Evolutionary conservation across 2,888 invertebrate species (phyloP), one percentile per base, ranked within the genome.

Genomic region (Elmis aenea): DNA sequence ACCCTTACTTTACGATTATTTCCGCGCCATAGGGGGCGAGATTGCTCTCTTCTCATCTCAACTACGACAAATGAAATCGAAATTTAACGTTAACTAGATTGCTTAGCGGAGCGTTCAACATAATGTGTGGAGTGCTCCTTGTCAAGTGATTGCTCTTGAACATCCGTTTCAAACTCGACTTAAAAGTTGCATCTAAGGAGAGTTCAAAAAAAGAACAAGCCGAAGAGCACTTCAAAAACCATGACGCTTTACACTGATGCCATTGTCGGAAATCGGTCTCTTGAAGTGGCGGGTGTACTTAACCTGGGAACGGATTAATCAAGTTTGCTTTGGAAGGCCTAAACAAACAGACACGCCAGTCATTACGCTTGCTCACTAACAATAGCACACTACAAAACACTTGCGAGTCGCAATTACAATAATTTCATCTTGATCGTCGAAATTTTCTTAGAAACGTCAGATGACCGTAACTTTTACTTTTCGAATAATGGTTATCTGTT

Each of bases 21-120:
- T 50, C 46, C 49, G 53, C 56, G 32, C 52, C 26, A 36, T 45
- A 45, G 52, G 54, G 47, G 51, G 36, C 46, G 48, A 50, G 49
- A 53, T 54, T 52, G 48, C 50, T 51, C 46, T 46, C 45, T 28
- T 26, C 41, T 30, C 37, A n/a, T n/a, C n/a, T n/a, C 20, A 28
- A 36, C 38, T 39, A 49, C 49, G 53, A 54, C 52, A 54, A 56
- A 56, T 54, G 51, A 42, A 56, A 51, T 48, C 48, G 48, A 45
- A 46, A 47, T 48, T 50, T 45, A 48, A 45, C 44, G 51, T 50
- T 56, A 57, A 57, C 54, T 53, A 54, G 57, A 50, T 57, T 57
- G 54, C 53, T 48, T 51, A 55, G 34, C 52, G 48, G 46, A 52
- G 45, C 55, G 53, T 54, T 52, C 43, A 44, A 40, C 40, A 34